Evolutionary conservation across 1,140 invertebrate species (phyloP).

Genomic region (Nomia melanderi): DNA sequence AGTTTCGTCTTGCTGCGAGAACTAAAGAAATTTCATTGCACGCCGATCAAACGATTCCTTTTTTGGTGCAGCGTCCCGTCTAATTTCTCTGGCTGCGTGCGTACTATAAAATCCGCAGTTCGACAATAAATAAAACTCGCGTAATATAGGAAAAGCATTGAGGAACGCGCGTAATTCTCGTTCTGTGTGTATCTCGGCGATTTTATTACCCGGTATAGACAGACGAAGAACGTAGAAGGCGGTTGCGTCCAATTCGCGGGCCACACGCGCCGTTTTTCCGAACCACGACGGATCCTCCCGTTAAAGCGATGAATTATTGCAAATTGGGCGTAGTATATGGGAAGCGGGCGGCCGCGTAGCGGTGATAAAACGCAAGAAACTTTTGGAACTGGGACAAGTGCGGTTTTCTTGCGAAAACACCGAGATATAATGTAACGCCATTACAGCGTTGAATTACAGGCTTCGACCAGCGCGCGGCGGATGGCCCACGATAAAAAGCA

Average conservation of each 20-base stretch:
- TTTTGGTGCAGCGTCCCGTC: too few species aligned
- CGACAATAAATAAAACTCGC: too few species aligned
- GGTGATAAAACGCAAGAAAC: slow-evolving; percentile 41
- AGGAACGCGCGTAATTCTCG: neutral
- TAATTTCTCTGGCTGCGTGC: too few species aligned
- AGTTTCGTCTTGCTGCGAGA: too few species aligned
- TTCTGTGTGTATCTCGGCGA: neutral
- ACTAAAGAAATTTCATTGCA: too few species aligned
- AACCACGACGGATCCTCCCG: neutral
- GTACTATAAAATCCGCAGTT: too few species aligned
- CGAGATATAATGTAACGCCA: slow-evolving; percentile 38
- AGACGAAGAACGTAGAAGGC: neutral
- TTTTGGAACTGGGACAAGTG: slow-evolving; percentile 51
- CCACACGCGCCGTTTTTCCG: neutral
- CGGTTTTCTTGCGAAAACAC: slow-evolving; percentile 49
- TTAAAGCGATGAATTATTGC: slow-evolving; percentile 40
- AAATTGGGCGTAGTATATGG: slow-evolving; percentile 40
- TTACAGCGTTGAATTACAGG: slow-evolving; percentile 43
- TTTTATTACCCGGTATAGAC: slow-evolving; percentile 3
- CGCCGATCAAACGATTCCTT: too few species aligned
- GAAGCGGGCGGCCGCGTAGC: neutral
- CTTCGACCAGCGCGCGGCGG: slow-evolving; percentile 1
- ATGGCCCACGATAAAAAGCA: slow-evolving; percentile 39
- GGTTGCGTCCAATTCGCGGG: neutral
- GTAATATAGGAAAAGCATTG: slow-evolving; percentile 1